Evolutionary conservation across 1,140 invertebrate species (phyloP).

Genomic region (Oreohelix idahoensis): DNA sequence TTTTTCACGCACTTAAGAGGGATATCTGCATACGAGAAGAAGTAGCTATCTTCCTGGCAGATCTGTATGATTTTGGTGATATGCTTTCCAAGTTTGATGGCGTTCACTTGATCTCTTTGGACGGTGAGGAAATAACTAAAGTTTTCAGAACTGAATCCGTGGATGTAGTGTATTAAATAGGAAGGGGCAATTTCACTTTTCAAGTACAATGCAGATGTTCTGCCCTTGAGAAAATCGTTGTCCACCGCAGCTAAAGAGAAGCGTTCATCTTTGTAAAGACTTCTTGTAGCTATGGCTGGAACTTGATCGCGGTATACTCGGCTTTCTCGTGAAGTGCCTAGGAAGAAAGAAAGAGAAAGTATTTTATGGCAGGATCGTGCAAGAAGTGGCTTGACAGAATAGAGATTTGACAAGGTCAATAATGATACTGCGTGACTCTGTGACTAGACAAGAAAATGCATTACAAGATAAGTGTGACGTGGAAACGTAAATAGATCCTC

Average conservation of each 20-base stretch:
- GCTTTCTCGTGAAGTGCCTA: constrained; percentile 19
- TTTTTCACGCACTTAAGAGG: constrained; percentile 90
- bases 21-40: constrained; percentile 92
- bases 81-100: constrained; percentile 80
- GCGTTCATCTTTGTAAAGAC: constrained; percentile 44
- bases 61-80: constrained; percentile 95
- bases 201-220: constrained; percentile 54
- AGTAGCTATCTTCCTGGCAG: constrained; percentile 95
- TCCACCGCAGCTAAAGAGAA: constrained; percentile 49
- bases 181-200: constrained; percentile 51
- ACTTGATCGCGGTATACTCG: constrained; percentile 47
- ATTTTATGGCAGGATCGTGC: too few relatives aligned
- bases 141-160: constrained; percentile 93
- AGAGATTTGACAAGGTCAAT: too few relatives aligned
- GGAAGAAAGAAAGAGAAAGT: too few relatives aligned
- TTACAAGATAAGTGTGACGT: too few relatives aligned
- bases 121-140: constrained; percentile 97
- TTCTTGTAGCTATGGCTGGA: constrained; percentile 56
- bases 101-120: constrained; percentile 78
- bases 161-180: constrained; percentile 88
- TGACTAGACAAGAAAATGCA: too few relatives aligned
- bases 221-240: constrained; percentile 49
- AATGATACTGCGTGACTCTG: too few relatives aligned
- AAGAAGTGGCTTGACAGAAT: too few relatives aligned
- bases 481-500: too few relatives aligned